Base-by-base conservation (phyloP, 2,797 vertebrate species). In the Mycteria americana region DNA sequence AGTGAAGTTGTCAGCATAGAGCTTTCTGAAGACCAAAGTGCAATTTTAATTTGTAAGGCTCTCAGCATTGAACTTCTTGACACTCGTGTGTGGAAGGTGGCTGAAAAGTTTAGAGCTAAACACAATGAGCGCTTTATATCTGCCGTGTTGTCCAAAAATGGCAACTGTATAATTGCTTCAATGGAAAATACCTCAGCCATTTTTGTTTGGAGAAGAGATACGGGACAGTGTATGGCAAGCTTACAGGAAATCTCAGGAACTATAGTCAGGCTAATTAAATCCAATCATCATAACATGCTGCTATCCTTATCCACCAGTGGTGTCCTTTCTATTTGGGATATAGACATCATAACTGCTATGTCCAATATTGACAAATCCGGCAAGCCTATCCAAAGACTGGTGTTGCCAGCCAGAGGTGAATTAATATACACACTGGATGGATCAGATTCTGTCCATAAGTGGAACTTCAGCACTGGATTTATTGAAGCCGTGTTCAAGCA, bases 271-370 rank as follows among this genome's bases (percentile, higher is more conserved):
- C 98, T 99, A 96, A 99, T 99, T 81, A 99, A 99, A 98, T 99
- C 99, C 56, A 98, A 98, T 91, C 99, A 99, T 97, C 99, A 99
- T 96, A 99, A 99, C 93, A 98, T 99, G 98, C 98, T 99, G 64
- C 98, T 99, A 41, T 99, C 99, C 56, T 98, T 99, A 91, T 99
- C 99, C 53, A 99, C 99, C 97, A 99, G 99, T 92, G 99, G 99
- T 73, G 99, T 99, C 85, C 98, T 99, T 95, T 99, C 99, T n/a
- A 98, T 99, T 17, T 99, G 99, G 99, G 99, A 99, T 96, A 99
- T 99, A 96, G 99, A 99, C 88, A 99, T 99, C 79, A 99, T 99
- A 97, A 99, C 99, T n/a, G 99, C 99, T 73, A 99, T 99, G 99
- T 99, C 99, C 81, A 99, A 99, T 94, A 99, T 99, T 67, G 99